Evolutionary conservation across 2,797 vertebrate genomes (phyloP).

Genomic region (Mustela erminea): DNA sequence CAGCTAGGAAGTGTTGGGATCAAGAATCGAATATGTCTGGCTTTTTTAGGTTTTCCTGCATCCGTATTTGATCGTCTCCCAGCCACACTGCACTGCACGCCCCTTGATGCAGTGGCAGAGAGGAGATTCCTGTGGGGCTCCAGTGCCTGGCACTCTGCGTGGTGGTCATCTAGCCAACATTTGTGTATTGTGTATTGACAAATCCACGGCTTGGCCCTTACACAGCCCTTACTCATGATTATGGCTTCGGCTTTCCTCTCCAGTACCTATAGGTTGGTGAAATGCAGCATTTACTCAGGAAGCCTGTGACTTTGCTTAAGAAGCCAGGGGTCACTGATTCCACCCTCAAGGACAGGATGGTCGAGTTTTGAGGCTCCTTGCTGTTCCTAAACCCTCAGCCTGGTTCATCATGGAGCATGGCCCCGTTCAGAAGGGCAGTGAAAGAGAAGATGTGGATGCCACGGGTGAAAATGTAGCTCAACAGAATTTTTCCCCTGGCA

Average conservation of each 20-base stretch:
- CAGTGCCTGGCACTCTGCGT: neutral
- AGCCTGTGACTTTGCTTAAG: neutral
- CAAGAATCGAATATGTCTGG: neutral
- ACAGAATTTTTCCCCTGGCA: neutral
- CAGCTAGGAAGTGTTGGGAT: neutral
- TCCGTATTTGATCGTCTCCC: neutral
- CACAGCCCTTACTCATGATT: neutral
- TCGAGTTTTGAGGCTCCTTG: neutral
- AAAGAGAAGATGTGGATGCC: neutral
- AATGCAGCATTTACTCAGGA: neutral
- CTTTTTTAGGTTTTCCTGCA: accelerated
- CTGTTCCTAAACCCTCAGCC: neutral
- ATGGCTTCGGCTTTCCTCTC: neutral
- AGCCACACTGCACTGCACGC: accelerated
- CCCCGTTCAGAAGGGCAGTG: neutral
- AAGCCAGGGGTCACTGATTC: neutral
- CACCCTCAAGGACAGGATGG: neutral
- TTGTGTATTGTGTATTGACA: neutral
- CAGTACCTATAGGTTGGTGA: neutral
- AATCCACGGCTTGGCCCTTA: neutral
- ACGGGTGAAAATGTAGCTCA: neutral
- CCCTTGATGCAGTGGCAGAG: neutral
- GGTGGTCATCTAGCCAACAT: neutral
- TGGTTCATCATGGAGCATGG: neutral
- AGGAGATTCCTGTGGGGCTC: neutral